phyloP scores from a whole-genome alignment of 2,888 invertebrate species.

The Onthophagus sagittarius region DNA sequence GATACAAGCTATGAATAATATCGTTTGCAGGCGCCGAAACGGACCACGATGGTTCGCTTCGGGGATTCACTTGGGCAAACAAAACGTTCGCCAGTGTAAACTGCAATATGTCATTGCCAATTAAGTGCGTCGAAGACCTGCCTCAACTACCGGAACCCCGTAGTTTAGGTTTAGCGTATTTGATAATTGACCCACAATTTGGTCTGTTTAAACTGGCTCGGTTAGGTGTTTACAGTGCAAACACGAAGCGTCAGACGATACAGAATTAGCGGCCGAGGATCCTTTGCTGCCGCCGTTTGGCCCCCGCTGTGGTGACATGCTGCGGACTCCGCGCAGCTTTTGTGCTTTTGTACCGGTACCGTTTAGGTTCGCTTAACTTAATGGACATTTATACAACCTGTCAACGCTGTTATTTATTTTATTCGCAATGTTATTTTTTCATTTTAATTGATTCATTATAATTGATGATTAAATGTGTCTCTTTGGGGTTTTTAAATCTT shows the following conservation, averaged over 20 bases:
- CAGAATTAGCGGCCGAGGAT: slow-evolving; percentile 35
- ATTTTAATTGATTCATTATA: too few relatives aligned
- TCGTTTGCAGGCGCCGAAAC: not conserved
- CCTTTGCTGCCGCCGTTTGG: not conserved
- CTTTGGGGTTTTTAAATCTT: too few relatives aligned
- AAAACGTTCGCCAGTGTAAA: slow-evolving; percentile 9
- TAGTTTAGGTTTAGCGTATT: slow-evolving; percentile 19
- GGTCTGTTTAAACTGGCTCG: slow-evolving; percentile 46
- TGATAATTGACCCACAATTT: slow-evolving; percentile 36
- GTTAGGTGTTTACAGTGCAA: slow-evolving; percentile 45
- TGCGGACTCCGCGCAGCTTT: slow-evolving; percentile 14
- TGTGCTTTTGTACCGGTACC: not conserved
- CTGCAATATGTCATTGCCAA: slow-evolving; percentile 25
- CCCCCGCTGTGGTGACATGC: slow-evolving; percentile 27
- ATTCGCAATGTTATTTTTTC: too few relatives aligned
- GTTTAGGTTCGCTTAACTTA: not conserved
- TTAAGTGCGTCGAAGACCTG: slow-evolving; percentile 24
- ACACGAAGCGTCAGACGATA: slow-evolving; percentile 43
- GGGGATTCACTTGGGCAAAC: not conserved
- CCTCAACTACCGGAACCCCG: slow-evolving; percentile 16
- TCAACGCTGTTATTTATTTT: not conserved
- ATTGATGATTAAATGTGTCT: too few relatives aligned
- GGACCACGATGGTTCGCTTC: not conserved
- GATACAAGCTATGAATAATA: not conserved
- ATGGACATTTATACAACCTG: not conserved